Conservation (phyloP, 2,888 invertebrate genomes). For the Hypercompe scribonia region DNA sequence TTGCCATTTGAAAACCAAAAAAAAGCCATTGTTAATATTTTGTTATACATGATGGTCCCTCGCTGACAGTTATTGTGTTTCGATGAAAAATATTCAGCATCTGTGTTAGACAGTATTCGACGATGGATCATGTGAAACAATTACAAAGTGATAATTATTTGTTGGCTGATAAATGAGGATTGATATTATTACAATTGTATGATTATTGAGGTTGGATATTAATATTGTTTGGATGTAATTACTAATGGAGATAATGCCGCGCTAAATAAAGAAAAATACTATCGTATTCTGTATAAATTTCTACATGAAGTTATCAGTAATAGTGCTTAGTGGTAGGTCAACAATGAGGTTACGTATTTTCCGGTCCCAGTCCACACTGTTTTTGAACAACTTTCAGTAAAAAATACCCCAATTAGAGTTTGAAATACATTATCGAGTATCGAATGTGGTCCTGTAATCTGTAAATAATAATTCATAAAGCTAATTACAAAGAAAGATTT, state of each 20-base stretch:
- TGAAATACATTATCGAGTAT: slow-evolving; percentile 47
- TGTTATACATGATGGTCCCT: slow-evolving; percentile 43
- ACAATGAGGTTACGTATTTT: slow-evolving; percentile 56
- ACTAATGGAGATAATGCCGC: too few species aligned
- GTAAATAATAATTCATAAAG: slow-evolving; percentile 36
- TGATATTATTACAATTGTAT: slow-evolving; percentile 4
- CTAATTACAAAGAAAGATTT: slow-evolving; percentile 34
- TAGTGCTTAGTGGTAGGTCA: slow-evolving; percentile 57
- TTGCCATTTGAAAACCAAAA: slow-evolving; percentile 55
- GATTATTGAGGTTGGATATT: neutral
- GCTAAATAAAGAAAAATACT: slow-evolving; percentile 49
- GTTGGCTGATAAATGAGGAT: neutral
- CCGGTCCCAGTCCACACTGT: slow-evolving; percentile 39
- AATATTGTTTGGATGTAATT: neutral
- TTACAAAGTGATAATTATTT: slow-evolving; percentile 1
- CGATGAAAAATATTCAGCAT: slow-evolving; percentile 40
- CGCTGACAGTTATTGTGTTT: slow-evolving; percentile 44
- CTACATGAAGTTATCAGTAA: slow-evolving; percentile 48
- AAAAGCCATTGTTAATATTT: slow-evolving; percentile 49
- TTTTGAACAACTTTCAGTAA: slow-evolving; percentile 39
- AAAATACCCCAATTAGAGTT: slow-evolving; percentile 48
- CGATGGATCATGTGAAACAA: slow-evolving; percentile 25
- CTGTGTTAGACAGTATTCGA: slow-evolving; percentile 35
- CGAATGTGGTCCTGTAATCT: slow-evolving; percentile 37
- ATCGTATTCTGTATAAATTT: slow-evolving; percentile 53